phyloP scores from a whole-genome alignment of 2,113 vertebrate species.

The Ochotona princeps region DNA sequence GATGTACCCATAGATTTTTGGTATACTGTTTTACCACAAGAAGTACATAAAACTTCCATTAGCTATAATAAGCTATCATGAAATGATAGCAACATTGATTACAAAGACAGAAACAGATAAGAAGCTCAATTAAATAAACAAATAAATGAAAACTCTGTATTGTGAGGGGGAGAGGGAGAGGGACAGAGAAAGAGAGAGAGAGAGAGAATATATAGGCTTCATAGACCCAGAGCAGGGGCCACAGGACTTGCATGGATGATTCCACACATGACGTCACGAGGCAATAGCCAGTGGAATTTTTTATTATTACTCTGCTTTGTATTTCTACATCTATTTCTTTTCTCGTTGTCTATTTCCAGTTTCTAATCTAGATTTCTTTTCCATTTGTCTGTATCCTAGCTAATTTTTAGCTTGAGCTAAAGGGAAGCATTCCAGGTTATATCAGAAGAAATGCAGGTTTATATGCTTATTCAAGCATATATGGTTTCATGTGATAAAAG shows the following conservation, averaged over 20 bases:
- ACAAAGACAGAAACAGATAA: too few species aligned
- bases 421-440: background rate
- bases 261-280: background rate
- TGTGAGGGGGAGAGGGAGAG: too few species aligned
- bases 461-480: background rate
- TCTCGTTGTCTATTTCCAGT: background rate
- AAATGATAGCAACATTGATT: too few species aligned
- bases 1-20: too few species aligned
- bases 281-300: background rate
- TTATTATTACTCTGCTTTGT: background rate
- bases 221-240: background rate
- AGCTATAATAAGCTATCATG: too few species aligned
- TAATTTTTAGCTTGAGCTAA: constrained; percentile 33
- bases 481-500: background rate
- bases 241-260: background rate
- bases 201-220: background rate
- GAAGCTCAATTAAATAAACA: too few species aligned
- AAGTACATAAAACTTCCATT: too few species aligned
- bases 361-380: background rate
- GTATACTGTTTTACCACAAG: too few species aligned
- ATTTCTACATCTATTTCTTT: background rate
- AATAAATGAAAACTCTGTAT: too few species aligned
- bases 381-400: background rate
- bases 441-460: background rate
- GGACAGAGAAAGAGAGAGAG: too few species aligned